Conservation (phyloP, 2,797 vertebrate genomes). For the Champsocephalus esox region DNA sequence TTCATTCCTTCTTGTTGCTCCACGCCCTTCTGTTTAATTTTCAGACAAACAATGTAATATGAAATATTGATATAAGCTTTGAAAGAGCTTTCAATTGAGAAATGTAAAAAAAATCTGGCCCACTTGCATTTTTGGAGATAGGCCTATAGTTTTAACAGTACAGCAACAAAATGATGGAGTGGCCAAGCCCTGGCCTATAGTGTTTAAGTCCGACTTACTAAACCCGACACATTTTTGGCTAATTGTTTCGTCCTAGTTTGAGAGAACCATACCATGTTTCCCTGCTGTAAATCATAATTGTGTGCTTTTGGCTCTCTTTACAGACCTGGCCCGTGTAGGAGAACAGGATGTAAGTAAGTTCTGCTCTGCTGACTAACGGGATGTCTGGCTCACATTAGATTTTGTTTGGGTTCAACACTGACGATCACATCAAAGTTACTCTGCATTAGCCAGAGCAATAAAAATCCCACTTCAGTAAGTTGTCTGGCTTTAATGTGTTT, state of each 20-base stretch:
- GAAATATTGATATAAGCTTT: too few species aligned
- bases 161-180: not conserved
- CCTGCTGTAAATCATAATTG: slow-evolving; percentile 18
- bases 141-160: not conserved
- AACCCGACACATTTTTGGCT: not conserved
- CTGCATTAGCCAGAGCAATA: slow-evolving; percentile 57
- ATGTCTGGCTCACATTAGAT: slow-evolving; percentile 64
- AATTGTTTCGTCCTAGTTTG: not conserved
- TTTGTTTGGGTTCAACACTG: slow-evolving; percentile 43
- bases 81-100: too few species aligned
- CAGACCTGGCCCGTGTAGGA: slow-evolving; percentile 33
- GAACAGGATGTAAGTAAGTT: slow-evolving; percentile 69
- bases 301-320: slow-evolving; percentile 2
- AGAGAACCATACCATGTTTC: not conserved
- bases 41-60: too few species aligned
- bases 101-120: too few species aligned
- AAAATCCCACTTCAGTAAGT: slow-evolving; percentile 71
- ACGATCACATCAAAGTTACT: slow-evolving; percentile 69
- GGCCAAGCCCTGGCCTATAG: not conserved
- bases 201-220: too few species aligned
- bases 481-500: slow-evolving; percentile 62
- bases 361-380: slow-evolving; percentile 52
- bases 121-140: not conserved
- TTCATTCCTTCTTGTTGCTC: not conserved
- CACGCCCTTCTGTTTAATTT: too few species aligned